Percentiles rank a stretch among this genome's conserved stretches.
Evolutionary conservation across 2,888 invertebrate species (phyloP).

Genomic region (Timema cristinae): DNA sequence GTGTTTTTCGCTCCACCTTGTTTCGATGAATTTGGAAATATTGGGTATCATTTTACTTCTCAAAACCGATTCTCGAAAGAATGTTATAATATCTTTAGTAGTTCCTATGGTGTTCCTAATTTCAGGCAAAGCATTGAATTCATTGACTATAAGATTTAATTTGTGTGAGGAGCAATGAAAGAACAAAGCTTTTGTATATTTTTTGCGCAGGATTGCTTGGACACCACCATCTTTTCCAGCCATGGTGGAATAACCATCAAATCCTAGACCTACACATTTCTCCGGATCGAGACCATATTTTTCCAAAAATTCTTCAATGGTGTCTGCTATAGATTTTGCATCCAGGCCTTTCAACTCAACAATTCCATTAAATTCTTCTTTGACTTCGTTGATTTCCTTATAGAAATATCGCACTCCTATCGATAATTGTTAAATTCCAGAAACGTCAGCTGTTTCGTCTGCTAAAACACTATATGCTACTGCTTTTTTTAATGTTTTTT

Average conservation of each 20-base stretch:
- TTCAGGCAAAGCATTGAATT: too few species aligned
- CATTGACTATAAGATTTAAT: too few species aligned
- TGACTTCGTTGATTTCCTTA: slow-evolving; percentile 32
- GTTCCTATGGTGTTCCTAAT: too few species aligned
- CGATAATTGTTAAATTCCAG: slow-evolving; percentile 36
- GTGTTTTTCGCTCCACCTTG: too few species aligned
- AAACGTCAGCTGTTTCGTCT: slow-evolving; percentile 36
- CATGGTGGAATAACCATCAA: slow-evolving; percentile 38
- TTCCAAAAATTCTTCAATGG: slow-evolving; percentile 34
- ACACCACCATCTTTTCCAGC: slow-evolving; percentile 36
- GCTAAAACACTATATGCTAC: slow-evolving; percentile 34
- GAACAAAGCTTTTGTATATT: slow-evolving; percentile 35
- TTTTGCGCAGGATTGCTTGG: slow-evolving; percentile 34
- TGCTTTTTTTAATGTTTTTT: slow-evolving; percentile 30
- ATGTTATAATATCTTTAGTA: too few species aligned
- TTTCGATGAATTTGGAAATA: too few species aligned
- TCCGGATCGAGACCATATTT: slow-evolving; percentile 30
- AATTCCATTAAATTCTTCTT: slow-evolving; percentile 37
- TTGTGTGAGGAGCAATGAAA: slow-evolving; percentile 35
- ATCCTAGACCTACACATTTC: slow-evolving; percentile 36
- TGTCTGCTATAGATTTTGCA: slow-evolving; percentile 34
- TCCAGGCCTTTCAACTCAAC: slow-evolving; percentile 33
- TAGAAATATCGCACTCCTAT: slow-evolving; percentile 35
- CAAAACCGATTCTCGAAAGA: too few species aligned
- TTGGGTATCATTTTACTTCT: too few species aligned